phyloP scores from a whole-genome alignment of 1,140 invertebrate species.

The Scaptomyza hsui region DNA sequence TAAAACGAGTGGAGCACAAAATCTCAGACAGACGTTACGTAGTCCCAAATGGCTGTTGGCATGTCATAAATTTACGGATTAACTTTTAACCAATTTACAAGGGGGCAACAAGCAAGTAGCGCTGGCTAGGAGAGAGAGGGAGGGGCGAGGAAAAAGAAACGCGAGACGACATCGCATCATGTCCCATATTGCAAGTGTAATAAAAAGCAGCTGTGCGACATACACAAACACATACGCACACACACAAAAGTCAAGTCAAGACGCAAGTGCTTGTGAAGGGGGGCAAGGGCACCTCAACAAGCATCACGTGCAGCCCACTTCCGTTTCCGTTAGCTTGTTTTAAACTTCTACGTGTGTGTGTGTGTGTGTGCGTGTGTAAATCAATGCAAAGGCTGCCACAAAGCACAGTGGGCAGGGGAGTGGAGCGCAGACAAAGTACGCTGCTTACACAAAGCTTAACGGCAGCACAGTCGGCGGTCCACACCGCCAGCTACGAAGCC shows the following conservation, averaged over 20 bases:
- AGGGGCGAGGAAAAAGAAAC: background rate
- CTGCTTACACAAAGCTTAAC: constrained; percentile 82
- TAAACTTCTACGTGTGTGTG: constrained; percentile 55
- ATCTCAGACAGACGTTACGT: constrained; percentile 43
- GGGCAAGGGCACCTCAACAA: constrained; percentile 74
- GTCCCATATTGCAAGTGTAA: constrained; percentile 79
- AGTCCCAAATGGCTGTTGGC: constrained; percentile 74
- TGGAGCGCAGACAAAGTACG: constrained; percentile 69
- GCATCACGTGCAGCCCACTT: constrained; percentile 81
- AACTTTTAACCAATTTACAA: constrained; percentile 82
- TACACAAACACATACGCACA: constrained; percentile 8
- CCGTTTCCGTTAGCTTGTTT: constrained; percentile 80
- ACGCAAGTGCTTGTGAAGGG: constrained; percentile 51
- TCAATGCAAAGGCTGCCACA: constrained; percentile 60
- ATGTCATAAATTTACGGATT: constrained; percentile 81
- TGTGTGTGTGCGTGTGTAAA: constrained; percentile 56
- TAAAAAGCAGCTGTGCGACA: constrained; percentile 74
- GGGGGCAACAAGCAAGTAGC: constrained; percentile 60
- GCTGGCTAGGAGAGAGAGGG: background rate
- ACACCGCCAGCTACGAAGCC: constrained; percentile 1
- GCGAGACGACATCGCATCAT: constrained; percentile 55
- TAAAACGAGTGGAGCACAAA: background rate
- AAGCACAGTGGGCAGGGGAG: background rate
- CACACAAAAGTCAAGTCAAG: constrained; percentile 31
- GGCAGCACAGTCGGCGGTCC: constrained; percentile 69